Base-by-base conservation (phyloP, 1,140 invertebrate species). In the Holotrichia oblita region DNA sequence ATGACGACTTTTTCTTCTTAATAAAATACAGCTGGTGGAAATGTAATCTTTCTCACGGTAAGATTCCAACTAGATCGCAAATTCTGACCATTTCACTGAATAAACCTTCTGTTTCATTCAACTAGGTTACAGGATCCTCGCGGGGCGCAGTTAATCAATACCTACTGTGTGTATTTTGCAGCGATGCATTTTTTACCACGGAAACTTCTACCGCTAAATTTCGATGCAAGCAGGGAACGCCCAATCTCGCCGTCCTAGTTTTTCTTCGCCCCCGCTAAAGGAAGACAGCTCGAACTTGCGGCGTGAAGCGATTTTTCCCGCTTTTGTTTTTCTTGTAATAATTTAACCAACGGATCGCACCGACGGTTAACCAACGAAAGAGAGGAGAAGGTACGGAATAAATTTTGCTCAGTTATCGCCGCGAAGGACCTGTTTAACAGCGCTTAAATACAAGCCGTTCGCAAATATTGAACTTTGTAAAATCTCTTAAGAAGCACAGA, bases 401-500 rank as follows among this genome's bases (percentile, higher is more conserved):
- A 79, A 79, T 79, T 79, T 73, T n/a, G 24, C 61, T 9, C 61
- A 42, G 78, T 77, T 79, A 79, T 79, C 78, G 74, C 76, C 74
- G 73, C 78, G 73, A 69, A 74, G 34, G 75, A 55, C 48, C 72
- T 44, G 61, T 73, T 74, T 78, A 78, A 73, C 77, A 59, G 2
- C 41, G 61, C 79, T 77, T 80, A 80, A 74, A 34, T 73, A 80
- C 76, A 80, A 80, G 76, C 64, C 76, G 41, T 77, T 42, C 64
- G 77, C 79, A 80, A 80, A 80, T 80, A 80, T 80, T 80, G 77
- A 80, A 80, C 64, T 80, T 80, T 80, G 76, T 77, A 73, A 80
- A 80, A 80, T 80, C 79, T 77, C 74, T 80, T 80, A 75, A 80
- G 76, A 61, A 75, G 76, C 72, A 69, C 69, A 24, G 34, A 24